These are phyloP conservation scores for Caranx melampygus DNA, from an alignment of 2,113 vertebrate genomes.

Conservation along the genomic window DNA sequence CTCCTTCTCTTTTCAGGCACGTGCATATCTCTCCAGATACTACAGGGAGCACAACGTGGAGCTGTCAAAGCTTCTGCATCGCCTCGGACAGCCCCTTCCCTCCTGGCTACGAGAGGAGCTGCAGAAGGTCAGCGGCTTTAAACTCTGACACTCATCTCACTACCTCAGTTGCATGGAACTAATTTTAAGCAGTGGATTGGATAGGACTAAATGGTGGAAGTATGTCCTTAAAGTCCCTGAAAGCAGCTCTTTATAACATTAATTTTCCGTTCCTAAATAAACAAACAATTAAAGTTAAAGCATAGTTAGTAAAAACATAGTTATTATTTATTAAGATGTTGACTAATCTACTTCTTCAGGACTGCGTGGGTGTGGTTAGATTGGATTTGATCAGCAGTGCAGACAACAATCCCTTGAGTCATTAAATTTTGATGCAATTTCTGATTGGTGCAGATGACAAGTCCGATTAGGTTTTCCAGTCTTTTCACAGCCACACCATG, in stretches of 20 bases:
- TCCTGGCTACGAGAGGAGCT: constrained; percentile 97
- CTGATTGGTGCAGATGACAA: neutral
- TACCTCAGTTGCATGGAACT: neutral
- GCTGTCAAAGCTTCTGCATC: constrained; percentile 95
- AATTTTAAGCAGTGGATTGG: neutral
- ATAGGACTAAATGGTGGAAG: neutral
- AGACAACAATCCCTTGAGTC: neutral
- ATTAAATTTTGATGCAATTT: neutral
- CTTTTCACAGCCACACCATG: constrained; percentile 3
- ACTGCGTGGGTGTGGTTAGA: neutral
- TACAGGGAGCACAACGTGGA: constrained; percentile 97
- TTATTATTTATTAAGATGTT: neutral
- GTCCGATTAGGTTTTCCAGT: neutral
- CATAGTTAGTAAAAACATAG: fast-evolving
- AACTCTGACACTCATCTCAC: constrained; percentile 25
- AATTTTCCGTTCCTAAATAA: neutral
- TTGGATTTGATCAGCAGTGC: too few species aligned
- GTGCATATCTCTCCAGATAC: constrained; percentile 93
- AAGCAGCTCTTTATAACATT: neutral
- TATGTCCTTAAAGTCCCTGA: neutral
- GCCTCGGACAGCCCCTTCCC: constrained; percentile 93
- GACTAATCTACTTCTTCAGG: neutral
- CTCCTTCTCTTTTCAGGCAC: constrained; percentile 84
- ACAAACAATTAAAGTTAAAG: neutral
- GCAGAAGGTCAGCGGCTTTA: constrained; percentile 92